These are phyloP conservation scores for Clusia tigrina DNA, from an alignment of 2,888 invertebrate species.

Conservation along the genomic window DNA sequence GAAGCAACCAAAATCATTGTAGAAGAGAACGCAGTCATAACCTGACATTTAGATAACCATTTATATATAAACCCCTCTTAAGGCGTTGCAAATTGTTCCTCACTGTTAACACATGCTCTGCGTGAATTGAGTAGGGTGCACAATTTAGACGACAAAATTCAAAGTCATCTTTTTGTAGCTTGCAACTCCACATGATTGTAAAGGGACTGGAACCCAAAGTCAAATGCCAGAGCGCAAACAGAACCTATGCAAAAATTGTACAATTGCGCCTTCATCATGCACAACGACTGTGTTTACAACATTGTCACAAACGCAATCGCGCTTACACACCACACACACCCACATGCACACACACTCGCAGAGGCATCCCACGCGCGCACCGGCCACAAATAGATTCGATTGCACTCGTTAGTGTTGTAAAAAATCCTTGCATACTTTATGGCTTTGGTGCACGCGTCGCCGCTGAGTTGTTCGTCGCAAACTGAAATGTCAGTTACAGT, in stretches of 20 bases:
- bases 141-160: too few species aligned
- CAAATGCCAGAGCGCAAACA: not conserved
- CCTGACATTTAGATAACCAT: too few species aligned
- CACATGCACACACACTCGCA: not conserved
- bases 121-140: too few species aligned
- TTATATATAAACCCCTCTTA: too few species aligned
- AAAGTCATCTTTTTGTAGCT: too few species aligned
- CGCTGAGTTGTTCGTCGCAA: not conserved
- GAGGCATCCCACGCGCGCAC: not conserved
- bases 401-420: constrained; percentile 17
- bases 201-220: too few species aligned
- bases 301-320: not conserved
- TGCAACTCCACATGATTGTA: too few species aligned
- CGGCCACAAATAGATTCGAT: constrained; percentile 11
- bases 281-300: not conserved
- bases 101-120: too few species aligned
- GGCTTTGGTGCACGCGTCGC: not conserved
- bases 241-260: not conserved
- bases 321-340: not conserved
- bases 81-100: too few species aligned
- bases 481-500: not conserved
- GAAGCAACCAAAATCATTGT: too few species aligned
- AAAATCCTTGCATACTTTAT: constrained; percentile 6
- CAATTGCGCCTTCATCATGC: not conserved
- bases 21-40: too few species aligned